Evolutionary conservation across 1,140 invertebrate species (phyloP).

Genomic region (Pogonognathellus flavescens): DNA sequence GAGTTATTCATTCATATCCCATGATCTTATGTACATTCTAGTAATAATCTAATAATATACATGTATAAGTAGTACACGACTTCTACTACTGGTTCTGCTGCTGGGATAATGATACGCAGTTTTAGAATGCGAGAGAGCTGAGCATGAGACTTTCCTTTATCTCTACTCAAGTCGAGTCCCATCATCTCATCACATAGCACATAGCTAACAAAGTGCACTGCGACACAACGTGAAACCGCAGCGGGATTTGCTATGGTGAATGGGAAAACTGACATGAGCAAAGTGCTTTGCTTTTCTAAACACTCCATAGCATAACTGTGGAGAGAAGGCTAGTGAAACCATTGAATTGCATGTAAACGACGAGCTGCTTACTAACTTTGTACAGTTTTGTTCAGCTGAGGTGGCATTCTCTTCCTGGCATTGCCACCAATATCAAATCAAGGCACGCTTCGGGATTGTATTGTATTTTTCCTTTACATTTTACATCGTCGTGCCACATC

Average conservation of each 20-base stretch:
- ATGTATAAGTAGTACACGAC: no score
- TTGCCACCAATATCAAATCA: background rate
- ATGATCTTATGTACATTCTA: no score
- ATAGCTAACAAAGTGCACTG: constrained; percentile 30
- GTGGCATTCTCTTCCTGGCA: background rate
- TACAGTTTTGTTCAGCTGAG: background rate
- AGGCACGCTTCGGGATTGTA: background rate
- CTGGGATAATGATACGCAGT: constrained; percentile 7
- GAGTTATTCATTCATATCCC: no score
- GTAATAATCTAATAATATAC: no score
- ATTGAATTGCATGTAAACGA: constrained; percentile 42
- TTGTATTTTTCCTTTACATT: background rate
- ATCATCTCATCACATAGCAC: constrained; percentile 20
- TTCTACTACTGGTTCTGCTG: no score
- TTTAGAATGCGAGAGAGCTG: background rate
- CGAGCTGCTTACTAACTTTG: constrained; percentile 10
- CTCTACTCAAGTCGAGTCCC: constrained; percentile 14
- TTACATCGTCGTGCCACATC: background rate
- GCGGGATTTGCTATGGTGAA: constrained; percentile 21
- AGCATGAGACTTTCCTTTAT: constrained; percentile 8
- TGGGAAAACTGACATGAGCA: background rate
- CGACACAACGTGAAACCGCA: constrained; percentile 49
- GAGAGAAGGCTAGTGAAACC: background rate
- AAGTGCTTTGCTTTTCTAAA: constrained; percentile 30
- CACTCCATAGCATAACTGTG: constrained; percentile 25